These are phyloP conservation scores for Garra rufa DNA, from an alignment of 2,113 vertebrate genomes.

Conservation along the genomic window DNA sequence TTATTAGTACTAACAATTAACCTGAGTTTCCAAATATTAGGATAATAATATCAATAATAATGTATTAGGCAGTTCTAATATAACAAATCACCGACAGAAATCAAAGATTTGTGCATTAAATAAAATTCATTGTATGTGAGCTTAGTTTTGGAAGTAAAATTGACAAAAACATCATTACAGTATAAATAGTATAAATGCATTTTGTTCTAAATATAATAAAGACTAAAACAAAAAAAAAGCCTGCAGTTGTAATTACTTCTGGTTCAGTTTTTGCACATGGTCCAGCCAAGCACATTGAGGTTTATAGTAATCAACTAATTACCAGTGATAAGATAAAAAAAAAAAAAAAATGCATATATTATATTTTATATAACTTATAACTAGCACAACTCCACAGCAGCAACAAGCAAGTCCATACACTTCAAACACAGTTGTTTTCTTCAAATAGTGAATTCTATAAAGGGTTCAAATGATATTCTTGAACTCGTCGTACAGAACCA, in stretches of 20 bases:
- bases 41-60: background rate
- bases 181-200: background rate
- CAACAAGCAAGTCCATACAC: background rate
- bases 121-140: background rate
- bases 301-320: no score
- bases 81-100: background rate
- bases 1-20: no score
- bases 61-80: background rate
- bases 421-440: background rate
- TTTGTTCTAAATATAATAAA: background rate
- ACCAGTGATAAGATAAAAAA: background rate
- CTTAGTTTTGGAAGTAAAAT: background rate
- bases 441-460: background rate
- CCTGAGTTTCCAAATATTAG: background rate
- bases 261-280: background rate
- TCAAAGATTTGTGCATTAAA: background rate
- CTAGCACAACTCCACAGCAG: background rate
- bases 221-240: background rate
- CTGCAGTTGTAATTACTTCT: background rate
- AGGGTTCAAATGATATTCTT: slow-evolving; percentile 86
- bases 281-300: no score
- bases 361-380: background rate
- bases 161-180: background rate
- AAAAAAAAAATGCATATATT: background rate
- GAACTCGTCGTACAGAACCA: slow-evolving; percentile 94